Evolutionary conservation across 2,797 vertebrate species (phyloP).

Genomic region (Lutjanus campechanus): DNA sequence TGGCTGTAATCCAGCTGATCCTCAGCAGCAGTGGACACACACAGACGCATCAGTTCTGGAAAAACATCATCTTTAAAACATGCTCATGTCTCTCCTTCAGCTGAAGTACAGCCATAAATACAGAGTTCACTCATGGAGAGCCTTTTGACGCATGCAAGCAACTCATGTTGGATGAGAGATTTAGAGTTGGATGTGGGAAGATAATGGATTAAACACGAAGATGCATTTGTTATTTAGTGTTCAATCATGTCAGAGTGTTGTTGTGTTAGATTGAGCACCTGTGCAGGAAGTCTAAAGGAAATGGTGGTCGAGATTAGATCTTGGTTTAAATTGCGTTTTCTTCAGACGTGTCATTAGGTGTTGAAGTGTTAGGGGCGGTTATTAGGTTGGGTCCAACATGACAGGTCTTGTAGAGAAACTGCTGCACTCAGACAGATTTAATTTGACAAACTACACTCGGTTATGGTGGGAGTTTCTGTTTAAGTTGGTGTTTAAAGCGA

Average conservation of each 20-base stretch:
- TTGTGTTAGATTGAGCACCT: background rate
- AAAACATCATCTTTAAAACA: background rate
- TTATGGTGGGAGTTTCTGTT: background rate
- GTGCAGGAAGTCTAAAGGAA: constrained; percentile 28
- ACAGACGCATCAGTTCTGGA: background rate
- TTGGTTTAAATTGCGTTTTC: background rate
- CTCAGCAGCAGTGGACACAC: background rate
- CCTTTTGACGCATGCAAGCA: background rate
- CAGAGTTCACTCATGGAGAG: too few species aligned
- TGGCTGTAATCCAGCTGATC: background rate
- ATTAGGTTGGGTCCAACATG: background rate
- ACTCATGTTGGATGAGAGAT: background rate
- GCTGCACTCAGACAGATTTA: background rate
- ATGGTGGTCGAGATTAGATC: constrained; percentile 7
- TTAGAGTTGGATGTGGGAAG: background rate
- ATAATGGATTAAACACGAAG: background rate
- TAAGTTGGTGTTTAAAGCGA: background rate
- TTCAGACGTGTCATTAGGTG: background rate
- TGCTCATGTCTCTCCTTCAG: background rate
- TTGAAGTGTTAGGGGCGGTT: background rate
- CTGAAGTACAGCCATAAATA: background rate
- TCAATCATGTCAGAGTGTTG: background rate
- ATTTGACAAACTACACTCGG: background rate
- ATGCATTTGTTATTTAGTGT: background rate
- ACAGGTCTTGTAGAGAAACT: background rate